These are phyloP conservation scores for Ceratosolen fusciceps DNA, from an alignment of 1,140 invertebrate species.

Conservation along the genomic window DNA sequence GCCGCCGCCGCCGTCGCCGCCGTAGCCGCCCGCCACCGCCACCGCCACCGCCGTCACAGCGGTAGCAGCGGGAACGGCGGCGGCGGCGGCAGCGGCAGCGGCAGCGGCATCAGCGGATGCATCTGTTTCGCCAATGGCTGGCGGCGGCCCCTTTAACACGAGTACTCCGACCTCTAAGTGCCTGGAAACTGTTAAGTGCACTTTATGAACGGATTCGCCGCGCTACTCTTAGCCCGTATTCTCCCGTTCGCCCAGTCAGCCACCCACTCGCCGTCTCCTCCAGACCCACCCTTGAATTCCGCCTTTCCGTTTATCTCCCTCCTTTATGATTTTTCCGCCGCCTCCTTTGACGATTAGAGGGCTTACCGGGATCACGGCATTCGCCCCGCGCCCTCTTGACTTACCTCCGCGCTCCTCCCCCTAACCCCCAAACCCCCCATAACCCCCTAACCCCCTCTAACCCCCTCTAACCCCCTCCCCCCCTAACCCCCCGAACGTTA, in stretches of 20 bases:
- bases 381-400: neutral
- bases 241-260: neutral
- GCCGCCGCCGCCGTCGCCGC: too few relatives aligned
- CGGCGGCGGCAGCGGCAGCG: too few relatives aligned
- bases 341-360: slow-evolving; percentile 13
- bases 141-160: slow-evolving; percentile 44
- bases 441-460: neutral
- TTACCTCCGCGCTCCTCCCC: neutral
- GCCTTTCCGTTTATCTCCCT: slow-evolving; percentile 21
- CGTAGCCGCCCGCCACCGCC: too few relatives aligned
- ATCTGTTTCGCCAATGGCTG: slow-evolving; percentile 28
- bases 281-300: neutral
- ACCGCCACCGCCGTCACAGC: too few relatives aligned
- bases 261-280: neutral
- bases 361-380: slow-evolving; percentile 8
- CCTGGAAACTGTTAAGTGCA: slow-evolving; percentile 51
- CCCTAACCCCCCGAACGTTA: neutral
- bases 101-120: too few relatives aligned
- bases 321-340: slow-evolving; percentile 26
- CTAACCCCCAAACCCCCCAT: neutral
- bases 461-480: neutral
- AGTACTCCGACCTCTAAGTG: slow-evolving; percentile 49
- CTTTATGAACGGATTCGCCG: slow-evolving; percentile 43
- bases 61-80: too few relatives aligned
- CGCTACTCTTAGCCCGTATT: slow-evolving; percentile 14